These are phyloP conservation scores for Agrilus mali DNA, from an alignment of 2,888 invertebrate genomes.

Conservation along the genomic window DNA sequence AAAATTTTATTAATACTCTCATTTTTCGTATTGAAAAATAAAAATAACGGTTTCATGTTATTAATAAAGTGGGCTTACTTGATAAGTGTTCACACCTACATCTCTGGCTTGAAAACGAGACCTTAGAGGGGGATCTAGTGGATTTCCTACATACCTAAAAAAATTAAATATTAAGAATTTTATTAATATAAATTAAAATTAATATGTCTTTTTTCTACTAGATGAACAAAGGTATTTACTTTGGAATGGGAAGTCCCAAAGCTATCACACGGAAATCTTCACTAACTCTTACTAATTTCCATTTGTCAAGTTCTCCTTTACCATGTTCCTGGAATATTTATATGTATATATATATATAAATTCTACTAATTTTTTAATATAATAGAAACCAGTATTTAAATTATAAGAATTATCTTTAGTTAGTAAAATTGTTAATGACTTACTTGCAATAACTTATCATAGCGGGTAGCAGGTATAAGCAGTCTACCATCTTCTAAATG, in stretches of 20 bases:
- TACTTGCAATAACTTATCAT: conserved; percentile 79
- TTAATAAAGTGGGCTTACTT: conserved; percentile 35
- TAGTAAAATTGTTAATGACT: conserved; percentile 8
- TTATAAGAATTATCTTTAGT: not conserved
- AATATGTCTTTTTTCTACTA: not conserved
- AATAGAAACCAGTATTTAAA: conserved; percentile 1
- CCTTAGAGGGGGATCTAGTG: conserved; percentile 87
- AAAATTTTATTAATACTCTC: no score
- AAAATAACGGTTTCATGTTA: not conserved
- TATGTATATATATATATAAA: no score
- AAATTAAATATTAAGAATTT: not conserved
- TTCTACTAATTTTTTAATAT: no score
- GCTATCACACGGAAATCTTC: conserved; percentile 90
- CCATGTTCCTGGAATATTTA: conserved; percentile 60
- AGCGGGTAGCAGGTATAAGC: conserved; percentile 76
- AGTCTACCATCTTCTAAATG: conserved; percentile 94
- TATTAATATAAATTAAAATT: no score
- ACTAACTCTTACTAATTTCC: conserved; percentile 85
- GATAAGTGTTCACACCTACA: conserved; percentile 53
- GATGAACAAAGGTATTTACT: conserved; percentile 18
- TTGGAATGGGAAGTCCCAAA: conserved; percentile 79
- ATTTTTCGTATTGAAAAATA: not conserved
- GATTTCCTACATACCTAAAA: conserved; percentile 71
- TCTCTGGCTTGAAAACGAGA: conserved; percentile 92
- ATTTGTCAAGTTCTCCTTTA: conserved; percentile 61